Evolutionary conservation across 2,797 vertebrate species (phyloP).

Genomic region (Borostomias antarcticus): DNA sequence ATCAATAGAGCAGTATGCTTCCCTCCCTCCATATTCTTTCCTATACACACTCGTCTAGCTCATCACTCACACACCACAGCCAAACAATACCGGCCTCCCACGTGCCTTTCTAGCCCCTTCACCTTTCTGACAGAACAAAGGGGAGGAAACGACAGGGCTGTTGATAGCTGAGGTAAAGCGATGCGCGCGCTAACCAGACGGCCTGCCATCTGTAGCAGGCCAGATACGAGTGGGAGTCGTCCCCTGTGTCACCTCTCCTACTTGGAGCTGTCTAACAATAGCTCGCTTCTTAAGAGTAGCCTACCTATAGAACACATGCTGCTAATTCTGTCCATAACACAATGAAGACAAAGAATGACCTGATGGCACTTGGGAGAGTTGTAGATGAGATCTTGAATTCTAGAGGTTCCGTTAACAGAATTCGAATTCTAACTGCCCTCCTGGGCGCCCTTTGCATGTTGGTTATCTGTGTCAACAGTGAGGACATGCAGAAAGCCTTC

Average conservation of each 20-base stretch:
- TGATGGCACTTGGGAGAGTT: no score
- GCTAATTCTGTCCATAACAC: background rate
- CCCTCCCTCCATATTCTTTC: background rate
- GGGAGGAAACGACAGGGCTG: conserved; percentile 56
- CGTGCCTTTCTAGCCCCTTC: conserved; percentile 40
- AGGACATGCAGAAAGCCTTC: background rate
- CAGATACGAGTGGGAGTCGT: conserved; percentile 40
- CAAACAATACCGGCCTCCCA: conserved; percentile 11
- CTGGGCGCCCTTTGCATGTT: no score
- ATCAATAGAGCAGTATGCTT: background rate
- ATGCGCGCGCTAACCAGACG: conserved; percentile 41
- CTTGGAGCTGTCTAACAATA: no score
- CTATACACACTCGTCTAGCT: conserved; percentile 16
- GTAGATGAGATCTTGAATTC: no score
- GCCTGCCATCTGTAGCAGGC: conserved; percentile 48
- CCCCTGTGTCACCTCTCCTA: conserved; percentile 57
- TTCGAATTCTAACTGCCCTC: no score
- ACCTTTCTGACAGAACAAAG: conserved; percentile 60
- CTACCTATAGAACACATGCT: conserved; percentile 30
- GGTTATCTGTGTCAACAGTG: background rate
- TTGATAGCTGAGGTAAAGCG: conserved; percentile 69
- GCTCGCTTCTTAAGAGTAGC: no score
- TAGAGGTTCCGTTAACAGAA: no score
- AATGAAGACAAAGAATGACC: no score
- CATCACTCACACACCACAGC: conserved; percentile 20